Conservation (phyloP, 2,113 vertebrate species). For the Melanerpes aurifrons region DNA sequence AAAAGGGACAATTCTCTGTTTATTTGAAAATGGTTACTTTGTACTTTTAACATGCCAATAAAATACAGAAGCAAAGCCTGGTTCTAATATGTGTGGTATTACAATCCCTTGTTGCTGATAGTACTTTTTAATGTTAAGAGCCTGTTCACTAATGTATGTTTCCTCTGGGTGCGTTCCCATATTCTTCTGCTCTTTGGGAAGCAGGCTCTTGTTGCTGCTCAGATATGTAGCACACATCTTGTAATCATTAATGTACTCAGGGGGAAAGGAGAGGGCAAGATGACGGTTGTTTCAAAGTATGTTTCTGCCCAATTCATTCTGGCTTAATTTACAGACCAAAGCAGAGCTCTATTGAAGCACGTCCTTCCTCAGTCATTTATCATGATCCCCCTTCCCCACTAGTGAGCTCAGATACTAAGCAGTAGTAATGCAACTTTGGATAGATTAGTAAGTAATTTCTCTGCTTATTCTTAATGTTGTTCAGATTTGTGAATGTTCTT, state of each 20-base stretch:
- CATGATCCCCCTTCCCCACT: slow-evolving; percentile 10
- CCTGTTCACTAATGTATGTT: slow-evolving; percentile 53
- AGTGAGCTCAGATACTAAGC: slow-evolving; percentile 15
- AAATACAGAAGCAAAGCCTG: slow-evolving; percentile 21
- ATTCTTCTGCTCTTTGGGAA: slow-evolving; percentile 46
- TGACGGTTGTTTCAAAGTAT: slow-evolving; percentile 66
- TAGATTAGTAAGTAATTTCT: slow-evolving; percentile 14
- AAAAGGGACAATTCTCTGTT: background rate
- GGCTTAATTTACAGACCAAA: slow-evolving; percentile 68
- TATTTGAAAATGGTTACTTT: slow-evolving; percentile 5
- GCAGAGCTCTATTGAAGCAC: slow-evolving; percentile 45
- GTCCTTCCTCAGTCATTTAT: slow-evolving; percentile 64
- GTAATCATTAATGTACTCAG: slow-evolving; percentile 62
- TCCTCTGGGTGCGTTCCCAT: slow-evolving; percentile 52
- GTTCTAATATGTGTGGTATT: slow-evolving; percentile 20
- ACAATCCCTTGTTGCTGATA: slow-evolving; percentile 38
- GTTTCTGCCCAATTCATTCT: slow-evolving; percentile 75
- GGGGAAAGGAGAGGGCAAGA: slow-evolving; percentile 66
- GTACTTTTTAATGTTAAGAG: slow-evolving; percentile 57
- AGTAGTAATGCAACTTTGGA: slow-evolving; percentile 4
- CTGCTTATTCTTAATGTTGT: slow-evolving; percentile 22
- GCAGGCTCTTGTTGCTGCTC: slow-evolving; percentile 32
- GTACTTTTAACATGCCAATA: background rate
- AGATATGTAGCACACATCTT: slow-evolving; percentile 70
- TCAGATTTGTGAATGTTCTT: slow-evolving; percentile 7